A percentile compares a stretch with the other conserved stretches of the same genome.
phyloP scores from a whole-genome alignment of 53 echinoderm and acorn worm species.

The Astropecten irregularis region DNA sequence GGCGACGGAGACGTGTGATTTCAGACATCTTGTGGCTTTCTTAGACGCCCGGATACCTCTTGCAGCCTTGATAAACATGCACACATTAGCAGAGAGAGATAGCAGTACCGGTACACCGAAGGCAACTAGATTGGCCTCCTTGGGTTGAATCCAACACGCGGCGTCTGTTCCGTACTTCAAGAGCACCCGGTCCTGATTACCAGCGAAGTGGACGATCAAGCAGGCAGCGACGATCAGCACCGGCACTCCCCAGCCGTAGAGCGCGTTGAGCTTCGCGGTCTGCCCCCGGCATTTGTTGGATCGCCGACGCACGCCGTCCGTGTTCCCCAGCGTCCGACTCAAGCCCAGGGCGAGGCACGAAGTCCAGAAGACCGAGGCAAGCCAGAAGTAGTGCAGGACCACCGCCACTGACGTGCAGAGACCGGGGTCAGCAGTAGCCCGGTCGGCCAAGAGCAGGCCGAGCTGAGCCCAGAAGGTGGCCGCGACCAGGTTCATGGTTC shows the following conservation, averaged over 20 bases:
- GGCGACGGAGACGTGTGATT: neutral
- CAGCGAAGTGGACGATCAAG: slow-evolving; percentile 31
- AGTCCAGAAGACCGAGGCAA: slow-evolving; percentile 52
- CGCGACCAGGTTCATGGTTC: slow-evolving; percentile 56
- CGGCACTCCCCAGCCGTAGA: slow-evolving; percentile 41
- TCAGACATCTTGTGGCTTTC: neutral
- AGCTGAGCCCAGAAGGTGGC: slow-evolving; percentile 51
- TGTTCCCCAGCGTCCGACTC: slow-evolving; percentile 35
- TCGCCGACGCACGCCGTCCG: neutral
- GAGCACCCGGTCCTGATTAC: neutral
- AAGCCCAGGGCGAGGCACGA: slow-evolving; percentile 42
- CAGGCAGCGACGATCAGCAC: slow-evolving; percentile 1
- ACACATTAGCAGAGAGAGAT: slow-evolving; percentile 19
- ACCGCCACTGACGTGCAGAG: slow-evolving; percentile 27
- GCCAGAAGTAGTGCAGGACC: slow-evolving; percentile 44
- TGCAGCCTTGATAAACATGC: slow-evolving; percentile 15
- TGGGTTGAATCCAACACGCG: slow-evolving; percentile 33
- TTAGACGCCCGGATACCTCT: slow-evolving; percentile 22
- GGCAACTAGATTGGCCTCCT: slow-evolving; percentile 4
- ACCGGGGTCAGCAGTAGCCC: neutral
- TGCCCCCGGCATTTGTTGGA: neutral
- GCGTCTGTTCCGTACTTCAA: slow-evolving; percentile 8
- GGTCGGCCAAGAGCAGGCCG: slow-evolving; percentile 16
- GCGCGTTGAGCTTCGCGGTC: neutral
- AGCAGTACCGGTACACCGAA: slow-evolving; percentile 38